These are phyloP conservation scores for Caretta caretta DNA, from an alignment of 2,113 vertebrate species.

Conservation along the genomic window DNA sequence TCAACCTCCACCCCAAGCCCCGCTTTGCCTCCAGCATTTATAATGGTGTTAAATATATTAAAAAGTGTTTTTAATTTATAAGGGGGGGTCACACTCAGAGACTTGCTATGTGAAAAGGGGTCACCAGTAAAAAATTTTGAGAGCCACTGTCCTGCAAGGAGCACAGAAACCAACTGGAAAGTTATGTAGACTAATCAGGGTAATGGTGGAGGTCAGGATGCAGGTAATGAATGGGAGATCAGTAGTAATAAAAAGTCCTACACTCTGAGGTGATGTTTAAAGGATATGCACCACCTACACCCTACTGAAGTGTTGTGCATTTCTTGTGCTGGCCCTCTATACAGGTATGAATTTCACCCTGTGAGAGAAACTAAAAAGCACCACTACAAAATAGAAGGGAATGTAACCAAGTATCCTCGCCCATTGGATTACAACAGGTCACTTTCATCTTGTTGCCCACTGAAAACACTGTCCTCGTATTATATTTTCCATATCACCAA, in stretches of 20 bases:
- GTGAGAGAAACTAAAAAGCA: not conserved
- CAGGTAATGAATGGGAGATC: not conserved
- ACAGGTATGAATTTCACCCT: not conserved
- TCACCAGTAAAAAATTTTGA: too few species aligned
- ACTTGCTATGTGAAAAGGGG: too few species aligned
- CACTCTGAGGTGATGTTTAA: not conserved
- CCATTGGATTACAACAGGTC: not conserved
- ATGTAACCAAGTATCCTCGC: not conserved
- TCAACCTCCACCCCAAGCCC: too few species aligned
- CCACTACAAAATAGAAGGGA: not conserved
- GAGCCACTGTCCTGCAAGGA: not conserved
- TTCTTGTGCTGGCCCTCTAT: not conserved
- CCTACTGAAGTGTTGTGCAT: not conserved
- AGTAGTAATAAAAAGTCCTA: not conserved
- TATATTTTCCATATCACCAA: not conserved
- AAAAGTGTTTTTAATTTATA: too few species aligned
- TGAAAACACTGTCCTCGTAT: not conserved
- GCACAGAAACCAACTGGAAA: not conserved
- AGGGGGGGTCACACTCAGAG: too few species aligned
- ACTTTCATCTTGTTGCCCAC: not conserved
- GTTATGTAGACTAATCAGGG: not conserved
- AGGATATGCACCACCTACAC: not conserved
- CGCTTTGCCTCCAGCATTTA: too few species aligned
- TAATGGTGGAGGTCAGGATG: not conserved
- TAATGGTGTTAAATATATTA: too few species aligned